Evolutionary conservation across 1,140 invertebrate species (phyloP).

Genomic region (Melitaea cinxia): DNA sequence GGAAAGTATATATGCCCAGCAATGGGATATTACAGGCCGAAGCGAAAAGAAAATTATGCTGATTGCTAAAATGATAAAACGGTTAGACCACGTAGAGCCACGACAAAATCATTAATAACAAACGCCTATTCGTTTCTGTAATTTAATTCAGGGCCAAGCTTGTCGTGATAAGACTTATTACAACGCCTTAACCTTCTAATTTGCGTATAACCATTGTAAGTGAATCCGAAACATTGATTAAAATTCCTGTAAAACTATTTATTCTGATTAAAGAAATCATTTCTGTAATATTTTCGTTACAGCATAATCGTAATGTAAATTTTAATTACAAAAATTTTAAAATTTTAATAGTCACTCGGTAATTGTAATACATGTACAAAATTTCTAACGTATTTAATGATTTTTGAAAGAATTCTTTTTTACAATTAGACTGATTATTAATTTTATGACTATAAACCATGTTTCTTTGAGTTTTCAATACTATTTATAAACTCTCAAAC

Average conservation of each 20-base stretch:
- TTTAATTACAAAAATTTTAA: no score
- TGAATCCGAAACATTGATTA: background rate
- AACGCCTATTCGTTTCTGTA: slow-evolving; percentile 17
- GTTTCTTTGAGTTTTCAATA: no score
- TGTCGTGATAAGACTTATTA: slow-evolving; percentile 53
- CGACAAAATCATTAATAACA: slow-evolving; percentile 8
- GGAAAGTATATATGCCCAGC: no score
- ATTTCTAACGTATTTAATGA: no score
- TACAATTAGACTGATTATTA: no score
- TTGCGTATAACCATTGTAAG: background rate
- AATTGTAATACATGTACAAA: no score
- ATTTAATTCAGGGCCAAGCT: slow-evolving; percentile 43
- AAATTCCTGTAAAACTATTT: background rate
- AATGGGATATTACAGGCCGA: no score
- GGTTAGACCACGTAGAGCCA: background rate
- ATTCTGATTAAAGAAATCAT: background rate
- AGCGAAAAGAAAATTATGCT: background rate
- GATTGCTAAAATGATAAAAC: background rate
- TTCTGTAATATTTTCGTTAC: background rate
- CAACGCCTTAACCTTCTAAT: slow-evolving; percentile 29
- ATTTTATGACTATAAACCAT: no score
- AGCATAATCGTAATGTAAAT: no score
- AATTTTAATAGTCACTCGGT: no score
- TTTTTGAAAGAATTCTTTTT: no score
- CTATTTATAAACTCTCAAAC: no score